Evolutionary conservation across 2,888 invertebrate species (phyloP), one percentile per base, ranked within the genome.

Genomic region (Dyspetes luteomarginatus): DNA sequence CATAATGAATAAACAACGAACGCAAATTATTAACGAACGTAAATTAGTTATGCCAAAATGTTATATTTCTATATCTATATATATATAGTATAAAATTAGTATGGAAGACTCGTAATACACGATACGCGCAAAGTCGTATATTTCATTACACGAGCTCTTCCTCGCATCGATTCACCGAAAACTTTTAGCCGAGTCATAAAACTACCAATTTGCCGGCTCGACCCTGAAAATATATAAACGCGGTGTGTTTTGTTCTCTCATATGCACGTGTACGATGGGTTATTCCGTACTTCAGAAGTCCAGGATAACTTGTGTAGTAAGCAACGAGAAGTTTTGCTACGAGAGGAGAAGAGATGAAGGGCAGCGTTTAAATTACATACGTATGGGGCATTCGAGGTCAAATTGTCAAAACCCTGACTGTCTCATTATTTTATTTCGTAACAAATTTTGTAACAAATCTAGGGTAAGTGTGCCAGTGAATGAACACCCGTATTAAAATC

Each of bases 81-180:
- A n/a, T n/a, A n/a, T n/a, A n/a, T n/a, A n/a, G n/a, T n/a, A n/a
- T 36, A 9, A 36, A 36, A 36, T 36, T 36, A 2, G 5, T 4
- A 30, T 30, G 30, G 7, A 36, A 36, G 36, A 36, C 36, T 1
- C 36, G 36, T 36, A n/a, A n/a, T n/a, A 15, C 17, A 17, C 15
- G 5, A 5, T 36, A 68, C 55, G 22, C 22, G 43, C 41, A 55
- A 55, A 68, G 41, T 55, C 55, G 52, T 68, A 17, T 68, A 26
- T 24, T 68, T 68, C 24, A 74, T 67, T 74, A 36, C 48, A 52
- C 15, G 17, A 19, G 15, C 15, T 48, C 48, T 36, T 45, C 73
- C 48, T 82, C 22, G 58, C 65, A 83, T 85, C 80, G 82, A 82
- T 82, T 84, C 83, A 22, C 69, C 69, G 83, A 82, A 85, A 86